Conservation (phyloP, 2,113 vertebrate species). For the Eidolon helvum region DNA sequence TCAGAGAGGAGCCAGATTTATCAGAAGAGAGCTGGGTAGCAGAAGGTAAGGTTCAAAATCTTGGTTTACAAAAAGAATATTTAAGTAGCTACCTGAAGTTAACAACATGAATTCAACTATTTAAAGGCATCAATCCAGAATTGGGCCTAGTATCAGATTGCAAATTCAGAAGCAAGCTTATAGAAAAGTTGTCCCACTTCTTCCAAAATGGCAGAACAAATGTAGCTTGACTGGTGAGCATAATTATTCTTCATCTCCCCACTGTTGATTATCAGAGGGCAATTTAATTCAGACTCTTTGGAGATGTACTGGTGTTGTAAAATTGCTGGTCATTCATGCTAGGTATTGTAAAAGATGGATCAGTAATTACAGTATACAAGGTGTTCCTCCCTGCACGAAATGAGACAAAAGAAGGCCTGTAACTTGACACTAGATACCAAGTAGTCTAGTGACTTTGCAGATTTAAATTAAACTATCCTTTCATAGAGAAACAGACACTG, state of each 20-base stretch:
- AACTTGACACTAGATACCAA: not conserved
- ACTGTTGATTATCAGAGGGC: not conserved
- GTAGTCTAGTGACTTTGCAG: not conserved
- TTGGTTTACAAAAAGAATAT: not conserved
- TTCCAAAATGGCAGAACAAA: constrained; percentile 29
- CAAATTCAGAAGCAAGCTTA: not conserved
- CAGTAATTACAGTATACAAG: not conserved
- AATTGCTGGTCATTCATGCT: not conserved
- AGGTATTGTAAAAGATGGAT: not conserved
- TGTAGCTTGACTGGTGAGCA: not conserved
- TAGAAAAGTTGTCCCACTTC: not conserved
- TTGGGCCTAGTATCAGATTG: not conserved
- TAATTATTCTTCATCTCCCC: not conserved
- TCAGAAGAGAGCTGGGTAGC: not conserved
- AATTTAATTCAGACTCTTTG: not conserved
- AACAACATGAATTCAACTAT: not conserved
- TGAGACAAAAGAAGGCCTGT: not conserved
- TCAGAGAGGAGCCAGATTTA: not conserved
- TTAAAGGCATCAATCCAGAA: not conserved
- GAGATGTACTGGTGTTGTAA: not conserved
- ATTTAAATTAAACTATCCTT: not conserved
- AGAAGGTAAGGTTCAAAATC: not conserved
- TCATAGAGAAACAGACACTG: not conserved
- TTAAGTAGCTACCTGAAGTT: not conserved
- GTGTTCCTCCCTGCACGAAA: not conserved